A percentile compares a stretch with the other conserved stretches of the same genome.
These are phyloP conservation scores for Lepidurus apus DNA, from an alignment of 1,140 invertebrate genomes.

Conservation along the genomic window DNA sequence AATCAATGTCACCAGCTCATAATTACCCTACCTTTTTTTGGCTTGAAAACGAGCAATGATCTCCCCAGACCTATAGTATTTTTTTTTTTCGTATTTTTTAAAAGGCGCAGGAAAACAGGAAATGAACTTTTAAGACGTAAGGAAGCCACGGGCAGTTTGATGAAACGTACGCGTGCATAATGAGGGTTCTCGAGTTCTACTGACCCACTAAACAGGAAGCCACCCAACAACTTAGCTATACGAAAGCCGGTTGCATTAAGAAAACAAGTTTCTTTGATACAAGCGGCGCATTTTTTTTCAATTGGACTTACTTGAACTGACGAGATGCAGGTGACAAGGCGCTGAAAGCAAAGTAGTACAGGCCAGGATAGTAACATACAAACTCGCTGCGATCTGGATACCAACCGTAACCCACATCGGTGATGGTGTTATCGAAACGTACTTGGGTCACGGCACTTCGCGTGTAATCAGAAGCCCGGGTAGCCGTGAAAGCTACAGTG, in stretches of 20 bases:
- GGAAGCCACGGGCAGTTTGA: neutral
- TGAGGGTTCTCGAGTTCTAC: conserved; percentile 3
- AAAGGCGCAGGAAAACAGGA: conserved; percentile 4
- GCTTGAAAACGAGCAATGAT: neutral
- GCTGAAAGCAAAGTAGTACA: conserved; percentile 51
- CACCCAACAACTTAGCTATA: conserved; percentile 5
- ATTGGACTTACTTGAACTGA: conserved; percentile 34
- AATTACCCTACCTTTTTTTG: neutral
- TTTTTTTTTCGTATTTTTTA: neutral
- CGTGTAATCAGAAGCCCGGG: conserved; percentile 37
- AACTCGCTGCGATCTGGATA: conserved; percentile 49
- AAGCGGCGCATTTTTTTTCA: neutral
- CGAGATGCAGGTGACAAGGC: conserved; percentile 36
- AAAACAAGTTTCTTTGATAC: neutral
- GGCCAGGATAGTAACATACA: conserved; percentile 50
- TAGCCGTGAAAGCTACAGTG: conserved; percentile 39
- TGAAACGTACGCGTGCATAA: conserved; percentile 21
- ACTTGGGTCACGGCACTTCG: conserved; percentile 36
- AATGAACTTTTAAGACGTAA: neutral
- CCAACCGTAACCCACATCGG: conserved; percentile 51
- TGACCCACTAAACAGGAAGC: conserved; percentile 17
- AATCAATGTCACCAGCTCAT: neutral
- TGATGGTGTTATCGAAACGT: conserved; percentile 38
- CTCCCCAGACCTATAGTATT: neutral
- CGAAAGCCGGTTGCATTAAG: neutral